Conservation (phyloP, 2,888 invertebrate genomes). For the Keiferia lycopersicella region DNA sequence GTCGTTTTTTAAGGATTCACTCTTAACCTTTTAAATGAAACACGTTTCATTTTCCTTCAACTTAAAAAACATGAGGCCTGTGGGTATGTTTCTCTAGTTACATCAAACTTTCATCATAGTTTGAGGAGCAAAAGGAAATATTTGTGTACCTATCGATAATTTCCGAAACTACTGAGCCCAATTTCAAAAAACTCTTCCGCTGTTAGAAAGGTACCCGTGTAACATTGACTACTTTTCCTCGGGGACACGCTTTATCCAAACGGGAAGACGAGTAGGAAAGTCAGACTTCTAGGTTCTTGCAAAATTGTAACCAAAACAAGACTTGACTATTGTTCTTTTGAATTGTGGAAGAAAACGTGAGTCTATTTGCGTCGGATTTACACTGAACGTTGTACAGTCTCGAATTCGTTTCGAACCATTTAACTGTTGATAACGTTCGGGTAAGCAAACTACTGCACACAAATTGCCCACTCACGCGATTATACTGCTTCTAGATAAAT, state of each 20-base stretch:
- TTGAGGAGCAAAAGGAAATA: too few relatives aligned
- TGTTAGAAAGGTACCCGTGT: too few relatives aligned
- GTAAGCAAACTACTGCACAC: constrained; percentile 16
- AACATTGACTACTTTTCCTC: too few relatives aligned
- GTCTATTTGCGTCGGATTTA: constrained; percentile 31
- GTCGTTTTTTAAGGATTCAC: constrained; percentile 7
- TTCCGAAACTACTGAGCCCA: too few relatives aligned
- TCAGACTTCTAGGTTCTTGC: too few relatives aligned
- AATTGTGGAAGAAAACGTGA: constrained; percentile 25
- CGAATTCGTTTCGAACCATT: constrained; percentile 24
- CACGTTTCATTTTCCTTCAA: background rate
- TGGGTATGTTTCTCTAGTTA: constrained; percentile 2
- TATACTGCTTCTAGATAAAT: background rate
- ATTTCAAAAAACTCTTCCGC: too few relatives aligned
- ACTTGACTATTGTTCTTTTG: constrained; percentile 24
- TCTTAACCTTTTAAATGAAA: background rate
- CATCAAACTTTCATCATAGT: too few relatives aligned
- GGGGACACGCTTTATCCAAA: too few relatives aligned
- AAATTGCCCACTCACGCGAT: constrained; percentile 8
- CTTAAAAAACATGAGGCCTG: background rate
- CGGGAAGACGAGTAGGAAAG: too few relatives aligned
- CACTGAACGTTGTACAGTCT: constrained; percentile 23
- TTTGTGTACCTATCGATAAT: too few relatives aligned
- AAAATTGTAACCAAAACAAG: too few relatives aligned
- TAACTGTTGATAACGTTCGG: constrained; percentile 25